These are phyloP conservation scores for Scaptomyza graminum DNA, from an alignment of 1,140 invertebrate genomes.

Conservation along the genomic window DNA sequence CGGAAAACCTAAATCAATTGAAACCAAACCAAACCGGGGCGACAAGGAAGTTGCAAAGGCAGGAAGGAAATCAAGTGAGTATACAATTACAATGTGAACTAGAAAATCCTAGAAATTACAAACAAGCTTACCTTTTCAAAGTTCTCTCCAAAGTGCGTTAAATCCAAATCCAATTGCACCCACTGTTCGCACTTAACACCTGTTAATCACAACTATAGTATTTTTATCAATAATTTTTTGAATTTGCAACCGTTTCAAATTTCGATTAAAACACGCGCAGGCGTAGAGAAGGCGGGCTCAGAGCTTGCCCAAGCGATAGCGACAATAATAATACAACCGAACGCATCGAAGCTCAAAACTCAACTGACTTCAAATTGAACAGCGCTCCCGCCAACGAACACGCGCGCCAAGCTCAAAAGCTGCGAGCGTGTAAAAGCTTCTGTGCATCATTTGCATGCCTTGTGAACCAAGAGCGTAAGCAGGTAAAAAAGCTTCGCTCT, in stretches of 20 bases:
- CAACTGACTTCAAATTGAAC: conserved; percentile 46
- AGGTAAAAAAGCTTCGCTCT: not conserved
- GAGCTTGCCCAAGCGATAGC: conserved; percentile 33
- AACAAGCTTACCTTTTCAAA: conserved; percentile 14
- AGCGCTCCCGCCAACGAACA: not conserved
- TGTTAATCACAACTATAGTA: conserved; percentile 1
- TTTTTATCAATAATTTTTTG: conserved; percentile 8
- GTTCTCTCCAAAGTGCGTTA: not conserved
- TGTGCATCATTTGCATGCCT: conserved; percentile 26
- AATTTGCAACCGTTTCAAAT: conserved; percentile 6
- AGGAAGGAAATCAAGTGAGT: conserved; percentile 15
- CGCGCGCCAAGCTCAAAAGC: conserved; percentile 51
- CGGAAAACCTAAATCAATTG: conserved; percentile 28
- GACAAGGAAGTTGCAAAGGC: conserved; percentile 21
- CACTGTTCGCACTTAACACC: conserved; percentile 13
- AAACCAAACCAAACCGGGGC: conserved; percentile 22
- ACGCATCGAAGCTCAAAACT: conserved; percentile 75
- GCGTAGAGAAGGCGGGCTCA: conserved; percentile 26
- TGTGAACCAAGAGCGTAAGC: conserved; percentile 1
- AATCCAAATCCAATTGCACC: conserved; percentile 13
- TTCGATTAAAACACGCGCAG: conserved; percentile 46
- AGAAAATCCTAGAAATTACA: not conserved
- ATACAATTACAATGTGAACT: conserved; percentile 1
- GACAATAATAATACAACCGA: conserved; percentile 56
- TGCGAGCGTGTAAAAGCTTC: conserved; percentile 16